Percentiles rank a stretch among this genome's conserved stretches.
Conservation (phyloP, 1,140 invertebrate species). For the Rhagoletis zephyria region DNA sequence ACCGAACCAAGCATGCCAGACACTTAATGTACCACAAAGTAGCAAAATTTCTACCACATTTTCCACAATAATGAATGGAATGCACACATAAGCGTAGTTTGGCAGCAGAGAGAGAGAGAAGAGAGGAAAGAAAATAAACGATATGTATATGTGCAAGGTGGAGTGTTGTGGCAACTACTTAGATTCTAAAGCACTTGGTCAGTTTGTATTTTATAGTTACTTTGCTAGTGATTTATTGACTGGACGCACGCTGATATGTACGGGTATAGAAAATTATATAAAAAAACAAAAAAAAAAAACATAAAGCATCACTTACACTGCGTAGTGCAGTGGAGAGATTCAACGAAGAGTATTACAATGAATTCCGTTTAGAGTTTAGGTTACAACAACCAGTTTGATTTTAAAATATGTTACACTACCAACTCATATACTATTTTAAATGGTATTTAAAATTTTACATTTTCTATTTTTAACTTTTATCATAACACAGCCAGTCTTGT, state of each 20-base stretch:
- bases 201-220: background rate
- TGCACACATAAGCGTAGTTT: background rate
- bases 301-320: background rate
- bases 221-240: conserved; percentile 35
- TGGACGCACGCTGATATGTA: no score
- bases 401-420: background rate
- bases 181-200: background rate
- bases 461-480: background rate
- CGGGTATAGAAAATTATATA: no score
- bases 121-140: no score
- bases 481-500: background rate
- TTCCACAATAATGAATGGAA: conserved; percentile 43
- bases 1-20: background rate
- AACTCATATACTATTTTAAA: background rate
- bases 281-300: background rate
- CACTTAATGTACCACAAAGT: conserved; percentile 43
- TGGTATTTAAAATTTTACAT: background rate
- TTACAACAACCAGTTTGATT: background rate
- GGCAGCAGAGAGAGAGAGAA: background rate
- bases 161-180: no score
- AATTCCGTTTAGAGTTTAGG: background rate
- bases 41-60: conserved; percentile 52
- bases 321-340: background rate
- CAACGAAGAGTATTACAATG: background rate
- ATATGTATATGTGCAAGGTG: no score